Base-by-base conservation (phyloP, 1,140 invertebrate genomes). In the Babylonia areolata region DNA sequence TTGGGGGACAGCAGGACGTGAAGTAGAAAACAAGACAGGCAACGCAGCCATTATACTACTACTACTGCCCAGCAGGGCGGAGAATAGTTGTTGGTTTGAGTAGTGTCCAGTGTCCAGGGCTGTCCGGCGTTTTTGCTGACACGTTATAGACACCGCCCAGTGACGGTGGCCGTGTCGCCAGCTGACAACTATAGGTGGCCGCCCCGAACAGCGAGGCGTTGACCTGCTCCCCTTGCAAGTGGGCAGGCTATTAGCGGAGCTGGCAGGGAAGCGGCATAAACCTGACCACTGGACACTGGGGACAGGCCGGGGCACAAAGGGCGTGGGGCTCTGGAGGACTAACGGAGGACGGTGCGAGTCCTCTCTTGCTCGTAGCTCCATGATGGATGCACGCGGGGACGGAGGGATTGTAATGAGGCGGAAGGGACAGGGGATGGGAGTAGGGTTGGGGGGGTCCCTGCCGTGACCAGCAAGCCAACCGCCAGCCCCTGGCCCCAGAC, bases 351-450 rank as follows among this genome's bases (percentile, higher is more conserved):
- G 78, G 42, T 51, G 78, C 20, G 78, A 80, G 40, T 54, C 33
- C 15, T 54, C 78, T 80, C 78, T 6, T 35, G 40, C 40, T 58
- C 78, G 78, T 80, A 35, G 31, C 78, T 80, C 78, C 78, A 80
- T 80, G 78, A 80, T 54, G 78, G 78, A 80, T 54, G 40, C 28
- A 15, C 15, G n/a, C 12, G 78, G 73, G 15, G 73, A 79, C 39
- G 37, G 39, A 80, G 37, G n/a, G 23, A 42, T 23, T 35, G 78
- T 80, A 80, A 80, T 80, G 78, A 54, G 78, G 78, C 78, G 78
- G 78, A 54, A 80, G 78, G 28, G 46, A 80, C 6, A 40, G 40
- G 6, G 40, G 9, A 51, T 9, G 78, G 78, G 35, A 42, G 78
- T 28, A 79, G 78, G 28, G 46, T 11, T 3, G 46, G 40, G 12